Evolutionary conservation across 2,113 vertebrate species (phyloP), one percentile per base, ranked within the genome.

Genomic region (Ctenodactylus gundi): DNA sequence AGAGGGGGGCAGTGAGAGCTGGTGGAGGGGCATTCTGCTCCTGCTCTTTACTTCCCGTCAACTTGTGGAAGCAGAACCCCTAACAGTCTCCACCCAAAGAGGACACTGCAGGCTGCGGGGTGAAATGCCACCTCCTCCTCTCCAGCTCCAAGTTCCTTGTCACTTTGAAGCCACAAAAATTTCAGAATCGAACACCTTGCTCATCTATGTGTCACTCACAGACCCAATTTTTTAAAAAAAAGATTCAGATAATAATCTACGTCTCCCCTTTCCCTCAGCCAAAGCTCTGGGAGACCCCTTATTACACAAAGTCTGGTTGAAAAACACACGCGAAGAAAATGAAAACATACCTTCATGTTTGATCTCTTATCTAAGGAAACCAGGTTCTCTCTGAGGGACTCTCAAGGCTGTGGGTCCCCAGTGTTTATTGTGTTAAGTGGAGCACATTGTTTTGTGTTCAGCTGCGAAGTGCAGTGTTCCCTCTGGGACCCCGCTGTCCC

Each of bases 361-460:
- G 97, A 97, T 97, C 92, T 97, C 95, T 97, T 97, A 97, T 97
- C 97, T 97, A 46, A 65, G 49, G 60, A 95, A 84, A 25, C 46
- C 97, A 96, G 93, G 84, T 96, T 96, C 95, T 68, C 70, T 96
- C 29, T 21, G 58, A 96, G 90, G 81, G 80, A 85, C 90, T 84
- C 55, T 58, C 72, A 49, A 95, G 87, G 73, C 85, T 7, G 27
- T 12, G 46, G 41, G 55, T 62, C 81, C 72, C 20, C 88, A 46
- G 46, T 91, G 94, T 97, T 97, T 97, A 88, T 96, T 97, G 94
- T 97, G 88, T 73, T 95, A 93, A 93, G 83, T 72, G 60, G 70
- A 58, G 41, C 57, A 44, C 93, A 96, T 96, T 97, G 95, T 96
- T 93, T 88, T 17, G 49, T 57, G 41, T 58, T 87, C 85, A 65